Percentiles rank a stretch among this genome's conserved stretches.
Conservation (phyloP, 2,113 vertebrate genomes). For the Uria lomvia region DNA sequence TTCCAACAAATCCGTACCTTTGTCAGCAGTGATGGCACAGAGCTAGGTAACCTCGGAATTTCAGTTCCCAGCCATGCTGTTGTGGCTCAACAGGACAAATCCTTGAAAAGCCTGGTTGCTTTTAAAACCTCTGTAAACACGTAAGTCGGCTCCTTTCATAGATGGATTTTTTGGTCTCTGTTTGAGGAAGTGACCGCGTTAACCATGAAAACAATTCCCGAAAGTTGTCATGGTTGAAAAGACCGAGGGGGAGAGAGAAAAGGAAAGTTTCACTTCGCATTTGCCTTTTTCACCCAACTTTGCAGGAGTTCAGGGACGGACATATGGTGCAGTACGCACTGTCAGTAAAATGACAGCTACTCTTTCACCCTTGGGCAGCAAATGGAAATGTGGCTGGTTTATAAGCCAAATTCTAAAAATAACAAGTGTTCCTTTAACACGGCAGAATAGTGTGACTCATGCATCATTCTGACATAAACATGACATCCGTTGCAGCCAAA, state of each 20-base stretch:
- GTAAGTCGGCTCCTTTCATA: background rate
- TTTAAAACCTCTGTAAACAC: background rate
- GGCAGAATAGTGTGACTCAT: slow-evolving; percentile 32
- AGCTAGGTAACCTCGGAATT: background rate
- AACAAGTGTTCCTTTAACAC: slow-evolving; percentile 17
- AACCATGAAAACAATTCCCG: background rate
- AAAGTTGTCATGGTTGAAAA: background rate
- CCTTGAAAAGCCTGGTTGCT: background rate
- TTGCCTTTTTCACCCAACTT: slow-evolving; percentile 20
- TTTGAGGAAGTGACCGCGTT: background rate
- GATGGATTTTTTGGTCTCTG: background rate
- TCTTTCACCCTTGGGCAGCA: slow-evolving; percentile 61
- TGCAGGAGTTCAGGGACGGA: background rate
- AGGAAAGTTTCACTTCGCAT: background rate
- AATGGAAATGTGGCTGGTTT: slow-evolving; percentile 23
- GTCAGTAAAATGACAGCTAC: slow-evolving; percentile 50
- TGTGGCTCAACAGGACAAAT: background rate
- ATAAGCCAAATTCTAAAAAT: slow-evolving; percentile 59
- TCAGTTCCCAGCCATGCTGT: background rate
- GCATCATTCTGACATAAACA: slow-evolving; percentile 52
- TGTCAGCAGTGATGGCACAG: background rate
- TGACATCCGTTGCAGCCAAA: slow-evolving; percentile 6
- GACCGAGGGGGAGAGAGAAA: background rate
- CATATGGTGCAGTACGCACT: slow-evolving; percentile 4
- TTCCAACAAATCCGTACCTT: background rate